Evolutionary conservation across 2,888 invertebrate species (phyloP).

Genomic region (Opisthograptis luteolata): DNA sequence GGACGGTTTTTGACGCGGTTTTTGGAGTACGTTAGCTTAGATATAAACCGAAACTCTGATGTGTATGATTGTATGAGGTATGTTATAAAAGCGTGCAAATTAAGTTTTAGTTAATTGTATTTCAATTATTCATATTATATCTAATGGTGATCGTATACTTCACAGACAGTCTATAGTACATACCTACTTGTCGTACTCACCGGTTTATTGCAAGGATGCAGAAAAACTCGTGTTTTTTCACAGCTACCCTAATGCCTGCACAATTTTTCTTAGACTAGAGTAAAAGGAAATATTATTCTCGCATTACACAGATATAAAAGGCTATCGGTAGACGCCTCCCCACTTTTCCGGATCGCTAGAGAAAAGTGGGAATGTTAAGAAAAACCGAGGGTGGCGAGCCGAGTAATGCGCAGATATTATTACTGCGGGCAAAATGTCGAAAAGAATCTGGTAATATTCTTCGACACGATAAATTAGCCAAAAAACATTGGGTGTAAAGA

Average conservation of each 20-base stretch:
- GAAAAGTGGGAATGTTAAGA: slow-evolving; percentile 49
- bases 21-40: no score
- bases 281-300: slow-evolving; percentile 59
- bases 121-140: no score
- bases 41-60: no score
- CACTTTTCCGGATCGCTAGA: slow-evolving; percentile 59
- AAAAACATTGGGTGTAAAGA: slow-evolving; percentile 25
- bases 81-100: no score
- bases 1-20: no score
- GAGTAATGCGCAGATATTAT: slow-evolving; percentile 68
- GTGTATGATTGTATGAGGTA: no score
- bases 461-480: slow-evolving; percentile 49
- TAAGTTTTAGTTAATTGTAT: no score
- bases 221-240: slow-evolving; percentile 8
- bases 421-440: slow-evolving; percentile 65
- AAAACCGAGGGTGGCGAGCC: slow-evolving; percentile 61
- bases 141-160: no score
- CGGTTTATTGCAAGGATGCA: no score
- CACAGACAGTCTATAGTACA: no score
- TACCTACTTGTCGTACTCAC: no score
- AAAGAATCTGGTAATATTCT: slow-evolving; percentile 57
- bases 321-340: slow-evolving; percentile 58
- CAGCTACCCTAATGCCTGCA: slow-evolving; percentile 24
- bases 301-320: slow-evolving; percentile 64
- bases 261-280: slow-evolving; percentile 40